Percentiles rank a stretch among this genome's conserved stretches.
Evolutionary conservation across 2,113 vertebrate species (phyloP).

Genomic region (Chaetura pelagica): DNA sequence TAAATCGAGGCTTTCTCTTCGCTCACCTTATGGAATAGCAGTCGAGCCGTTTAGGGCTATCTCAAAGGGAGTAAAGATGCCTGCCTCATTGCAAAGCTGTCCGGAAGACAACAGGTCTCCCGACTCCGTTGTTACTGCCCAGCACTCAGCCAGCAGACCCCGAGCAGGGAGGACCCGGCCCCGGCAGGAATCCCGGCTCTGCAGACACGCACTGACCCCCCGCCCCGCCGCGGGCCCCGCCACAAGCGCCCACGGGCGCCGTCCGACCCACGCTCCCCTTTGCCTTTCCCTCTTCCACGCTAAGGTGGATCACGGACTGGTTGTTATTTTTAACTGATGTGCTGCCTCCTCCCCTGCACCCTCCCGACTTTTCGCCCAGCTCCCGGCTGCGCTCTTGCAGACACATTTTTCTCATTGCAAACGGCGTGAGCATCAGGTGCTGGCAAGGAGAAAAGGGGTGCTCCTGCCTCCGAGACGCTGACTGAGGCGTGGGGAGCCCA

Average conservation of each 20-base stretch:
- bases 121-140: rapidly evolving
- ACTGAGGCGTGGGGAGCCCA: background rate
- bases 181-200: background rate
- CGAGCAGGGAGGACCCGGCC: rapidly evolving
- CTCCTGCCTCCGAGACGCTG: background rate
- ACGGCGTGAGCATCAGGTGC: background rate
- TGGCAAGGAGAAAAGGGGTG: background rate
- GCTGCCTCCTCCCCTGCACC: background rate
- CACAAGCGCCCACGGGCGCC: rapidly evolving
- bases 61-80: background rate
- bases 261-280: background rate
- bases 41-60: background rate
- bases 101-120: background rate
- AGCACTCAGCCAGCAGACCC: background rate
- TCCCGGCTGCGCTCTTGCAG: background rate
- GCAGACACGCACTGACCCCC: background rate
- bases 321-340: background rate
- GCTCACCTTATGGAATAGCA: background rate
- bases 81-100: background rate
- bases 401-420: background rate
- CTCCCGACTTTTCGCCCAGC: too few relatives aligned
- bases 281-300: background rate
- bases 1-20: background rate
- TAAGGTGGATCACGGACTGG: background rate
- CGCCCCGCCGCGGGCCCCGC: background rate